Conservation (phyloP, 2,888 invertebrate species). For the Patella ulyssiponensis region DNA sequence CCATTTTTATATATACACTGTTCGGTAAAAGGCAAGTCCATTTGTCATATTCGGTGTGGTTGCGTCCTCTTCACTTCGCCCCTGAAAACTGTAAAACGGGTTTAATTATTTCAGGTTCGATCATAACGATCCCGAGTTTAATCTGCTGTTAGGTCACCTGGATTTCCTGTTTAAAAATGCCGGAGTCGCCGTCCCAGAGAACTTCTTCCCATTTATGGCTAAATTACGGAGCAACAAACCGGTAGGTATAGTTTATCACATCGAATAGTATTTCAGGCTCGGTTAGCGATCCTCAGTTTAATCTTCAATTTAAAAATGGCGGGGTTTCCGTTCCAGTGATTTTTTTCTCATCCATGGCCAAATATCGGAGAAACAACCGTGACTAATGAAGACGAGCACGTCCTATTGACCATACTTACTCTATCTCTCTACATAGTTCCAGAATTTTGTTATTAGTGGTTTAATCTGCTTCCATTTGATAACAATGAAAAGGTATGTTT, state of each 20-base stretch:
- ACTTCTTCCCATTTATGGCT: slow-evolving; percentile 23
- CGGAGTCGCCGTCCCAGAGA: slow-evolving; percentile 16
- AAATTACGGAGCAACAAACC: slow-evolving; percentile 21
- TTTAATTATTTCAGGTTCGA: slow-evolving; percentile 4
- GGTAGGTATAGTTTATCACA: not conserved
- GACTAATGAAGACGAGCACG: too few species aligned
- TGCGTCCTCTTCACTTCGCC: too few species aligned
- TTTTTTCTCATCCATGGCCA: slow-evolving; percentile 18
- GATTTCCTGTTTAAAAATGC: slow-evolving; percentile 24
- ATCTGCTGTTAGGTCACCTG: slow-evolving; percentile 11
- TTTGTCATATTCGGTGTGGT: too few species aligned
- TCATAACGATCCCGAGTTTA: slow-evolving; percentile 19
- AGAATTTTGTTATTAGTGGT: too few species aligned
- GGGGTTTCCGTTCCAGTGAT: slow-evolving; percentile 13
- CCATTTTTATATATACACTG: too few species aligned
- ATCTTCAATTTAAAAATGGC: slow-evolving; percentile 21
- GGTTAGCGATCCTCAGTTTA: slow-evolving; percentile 19
- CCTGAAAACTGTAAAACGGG: too few species aligned
- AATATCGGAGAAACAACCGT: slow-evolving; percentile 17
- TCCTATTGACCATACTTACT: too few species aligned
- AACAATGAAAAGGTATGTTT: too few species aligned
- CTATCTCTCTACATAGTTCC: too few species aligned
- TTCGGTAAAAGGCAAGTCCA: too few species aligned
- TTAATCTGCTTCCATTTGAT: too few species aligned
- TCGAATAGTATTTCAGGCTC: not conserved